Conservation (phyloP, 2,113 vertebrate genomes). For the Siniperca chuatsi region DNA sequence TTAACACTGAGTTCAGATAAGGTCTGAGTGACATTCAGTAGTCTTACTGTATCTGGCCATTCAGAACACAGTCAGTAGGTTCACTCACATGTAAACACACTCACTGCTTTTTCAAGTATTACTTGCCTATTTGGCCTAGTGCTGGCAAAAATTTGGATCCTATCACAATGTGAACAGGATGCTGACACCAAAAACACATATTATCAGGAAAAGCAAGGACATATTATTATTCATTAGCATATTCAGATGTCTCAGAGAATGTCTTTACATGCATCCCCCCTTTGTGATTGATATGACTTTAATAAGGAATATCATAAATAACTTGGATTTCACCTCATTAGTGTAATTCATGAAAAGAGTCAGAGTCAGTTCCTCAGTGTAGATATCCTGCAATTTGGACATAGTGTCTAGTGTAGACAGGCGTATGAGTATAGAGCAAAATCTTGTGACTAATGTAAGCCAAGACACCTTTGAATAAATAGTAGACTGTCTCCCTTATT, state of each 20-base stretch:
- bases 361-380: background rate
- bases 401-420: background rate
- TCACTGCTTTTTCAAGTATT: background rate
- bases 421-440: background rate
- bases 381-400: background rate
- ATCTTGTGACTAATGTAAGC: background rate
- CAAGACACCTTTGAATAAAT: background rate
- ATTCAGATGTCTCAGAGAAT: background rate
- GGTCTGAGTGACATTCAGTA: background rate
- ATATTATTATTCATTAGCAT: slow-evolving; percentile 7
- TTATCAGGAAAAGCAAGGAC: background rate
- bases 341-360: background rate
- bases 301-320: background rate
- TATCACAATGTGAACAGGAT: background rate
- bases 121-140: fast-evolving
- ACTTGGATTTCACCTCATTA: slow-evolving; percentile 9
- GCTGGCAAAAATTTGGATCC: background rate
- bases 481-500: background rate
- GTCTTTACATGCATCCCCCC: background rate
- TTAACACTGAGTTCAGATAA: background rate
- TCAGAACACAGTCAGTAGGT: background rate
- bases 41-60: background rate
- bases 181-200: background rate
- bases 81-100: background rate
- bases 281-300: slow-evolving; percentile 22